These are phyloP conservation scores for Montipora sp. DNA, from an alignment of 64 coral and sea anemone genomes.

Conservation along the genomic window DNA sequence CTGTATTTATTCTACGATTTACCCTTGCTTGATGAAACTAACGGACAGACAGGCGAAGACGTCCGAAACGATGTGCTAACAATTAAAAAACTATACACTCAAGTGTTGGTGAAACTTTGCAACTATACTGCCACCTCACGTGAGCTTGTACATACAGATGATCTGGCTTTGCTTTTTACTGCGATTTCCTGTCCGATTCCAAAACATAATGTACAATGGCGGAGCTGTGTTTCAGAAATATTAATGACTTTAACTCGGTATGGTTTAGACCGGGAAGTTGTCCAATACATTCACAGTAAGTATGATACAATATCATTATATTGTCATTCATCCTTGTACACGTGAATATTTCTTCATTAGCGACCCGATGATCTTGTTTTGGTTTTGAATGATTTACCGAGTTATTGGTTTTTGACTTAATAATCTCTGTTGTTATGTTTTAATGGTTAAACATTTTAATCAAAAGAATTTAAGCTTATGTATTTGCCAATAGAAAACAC, in stretches of 20 bases:
- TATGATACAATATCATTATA: background rate
- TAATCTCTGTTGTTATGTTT: background rate
- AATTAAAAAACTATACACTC: slow-evolving; percentile 88
- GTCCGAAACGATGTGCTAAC: slow-evolving; percentile 50
- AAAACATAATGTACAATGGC: slow-evolving; percentile 78
- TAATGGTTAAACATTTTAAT: background rate
- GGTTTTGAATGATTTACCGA: slow-evolving; percentile 1
- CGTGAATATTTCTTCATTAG: too few species aligned
- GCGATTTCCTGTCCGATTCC: slow-evolving; percentile 78
- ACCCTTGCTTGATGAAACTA: slow-evolving; percentile 17
- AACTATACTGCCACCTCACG: slow-evolving; percentile 77
- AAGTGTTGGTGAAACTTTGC: slow-evolving; percentile 85
- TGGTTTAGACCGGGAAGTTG: slow-evolving; percentile 78
- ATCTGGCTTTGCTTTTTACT: slow-evolving; percentile 88
- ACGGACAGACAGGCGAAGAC: slow-evolving; percentile 53
- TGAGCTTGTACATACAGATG: slow-evolving; percentile 93
- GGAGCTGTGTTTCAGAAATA: slow-evolving; percentile 91
- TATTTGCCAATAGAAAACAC: too few species aligned
- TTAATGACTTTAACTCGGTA: slow-evolving; percentile 87
- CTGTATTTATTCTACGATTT: slow-evolving; percentile 98
- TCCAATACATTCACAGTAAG: slow-evolving; percentile 95
- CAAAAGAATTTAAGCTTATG: background rate
- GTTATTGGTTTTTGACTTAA: background rate
- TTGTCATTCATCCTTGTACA: too few species aligned
- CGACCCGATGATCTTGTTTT: background rate